Conservation (phyloP, 1,140 invertebrate genomes). For the Acyrthosiphon pisum region DNA sequence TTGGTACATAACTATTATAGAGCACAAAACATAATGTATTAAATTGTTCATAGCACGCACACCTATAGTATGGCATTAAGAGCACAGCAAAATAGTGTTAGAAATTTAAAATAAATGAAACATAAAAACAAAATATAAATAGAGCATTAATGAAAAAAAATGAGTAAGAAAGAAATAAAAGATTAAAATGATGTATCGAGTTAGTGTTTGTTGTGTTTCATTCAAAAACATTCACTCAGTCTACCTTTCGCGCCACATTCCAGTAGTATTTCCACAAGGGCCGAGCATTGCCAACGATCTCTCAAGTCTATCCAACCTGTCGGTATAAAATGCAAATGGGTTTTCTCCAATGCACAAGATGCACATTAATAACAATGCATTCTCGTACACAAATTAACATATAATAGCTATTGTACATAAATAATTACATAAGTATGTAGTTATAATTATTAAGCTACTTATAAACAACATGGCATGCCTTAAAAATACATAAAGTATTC, state of each 20-base stretch:
- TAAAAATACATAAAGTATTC: constrained; percentile 17
- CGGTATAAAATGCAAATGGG: constrained; percentile 52
- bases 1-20: not conserved
- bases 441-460: not conserved
- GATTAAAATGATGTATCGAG: constrained; percentile 1
- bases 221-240: constrained; percentile 60
- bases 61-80: constrained; percentile 51
- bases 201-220: constrained; percentile 53
- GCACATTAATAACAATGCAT: constrained; percentile 50
- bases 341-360: constrained; percentile 42
- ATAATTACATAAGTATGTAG: not conserved
- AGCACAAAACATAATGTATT: constrained; percentile 23
- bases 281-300: constrained; percentile 66
- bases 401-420: constrained; percentile 27
- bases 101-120: constrained; percentile 11
- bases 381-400: constrained; percentile 7
- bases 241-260: constrained; percentile 71
- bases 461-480: not conserved
- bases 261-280: constrained; percentile 66
- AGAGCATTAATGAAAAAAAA: constrained; percentile 29
- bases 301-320: constrained; percentile 61
- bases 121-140: constrained; percentile 24
- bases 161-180: not conserved
- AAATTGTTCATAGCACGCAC: constrained; percentile 48
- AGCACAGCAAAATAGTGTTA: constrained; percentile 50